Evolutionary conservation across 2,113 vertebrate genomes (phyloP).

Genomic region (Ochotona princeps): DNA sequence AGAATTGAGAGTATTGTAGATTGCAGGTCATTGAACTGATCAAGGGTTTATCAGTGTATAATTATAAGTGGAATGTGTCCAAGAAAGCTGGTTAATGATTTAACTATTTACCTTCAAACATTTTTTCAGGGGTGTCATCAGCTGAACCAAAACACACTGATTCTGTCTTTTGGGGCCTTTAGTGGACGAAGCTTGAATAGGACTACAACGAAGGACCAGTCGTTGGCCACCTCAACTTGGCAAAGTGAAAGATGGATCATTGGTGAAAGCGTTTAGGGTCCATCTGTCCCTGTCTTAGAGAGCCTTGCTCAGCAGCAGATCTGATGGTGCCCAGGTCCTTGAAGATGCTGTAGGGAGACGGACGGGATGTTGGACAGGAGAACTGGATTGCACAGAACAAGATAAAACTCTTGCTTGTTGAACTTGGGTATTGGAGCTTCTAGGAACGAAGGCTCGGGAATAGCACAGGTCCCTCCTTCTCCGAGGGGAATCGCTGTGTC

Average conservation of each 20-base stretch:
- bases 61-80: neutral
- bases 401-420: neutral
- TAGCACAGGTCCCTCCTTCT: neutral
- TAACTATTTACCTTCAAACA: neutral
- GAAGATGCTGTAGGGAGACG: neutral
- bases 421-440: neutral
- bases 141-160: neutral
- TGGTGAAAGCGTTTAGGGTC: neutral
- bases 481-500: neutral
- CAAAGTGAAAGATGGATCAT: neutral
- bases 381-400: neutral
- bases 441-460: neutral
- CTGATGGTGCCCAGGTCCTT: neutral
- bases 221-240: neutral
- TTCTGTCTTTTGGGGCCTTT: neutral
- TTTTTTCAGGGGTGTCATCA: neutral
- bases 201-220: neutral
- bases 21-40: neutral
- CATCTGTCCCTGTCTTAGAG: neutral
- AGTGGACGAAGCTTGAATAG: slow-evolving; percentile 21
- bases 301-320: neutral
- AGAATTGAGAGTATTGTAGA: neutral
- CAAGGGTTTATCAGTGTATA: neutral
- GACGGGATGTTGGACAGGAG: neutral
- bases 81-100: neutral